Evolutionary conservation across 2,888 invertebrate genomes (phyloP).

Genomic region (Rhagophthalmus giganteus): DNA sequence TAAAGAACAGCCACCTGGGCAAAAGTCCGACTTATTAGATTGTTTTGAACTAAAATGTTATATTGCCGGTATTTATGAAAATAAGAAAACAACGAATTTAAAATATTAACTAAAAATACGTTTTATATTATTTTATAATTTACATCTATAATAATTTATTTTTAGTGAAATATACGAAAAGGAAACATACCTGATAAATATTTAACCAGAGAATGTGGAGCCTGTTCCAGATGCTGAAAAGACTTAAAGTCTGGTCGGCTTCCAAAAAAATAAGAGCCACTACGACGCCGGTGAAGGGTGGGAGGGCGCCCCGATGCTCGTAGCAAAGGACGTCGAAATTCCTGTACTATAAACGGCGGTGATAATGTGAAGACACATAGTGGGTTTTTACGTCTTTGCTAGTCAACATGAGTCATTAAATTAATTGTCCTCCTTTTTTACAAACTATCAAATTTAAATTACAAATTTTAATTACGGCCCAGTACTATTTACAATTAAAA

Average conservation of each 20-base stretch:
- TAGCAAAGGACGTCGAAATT: conserved; percentile 5
- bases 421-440: conserved; percentile 1
- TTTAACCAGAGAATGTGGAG: conserved; percentile 16
- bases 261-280: conserved; percentile 15
- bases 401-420: not conserved
- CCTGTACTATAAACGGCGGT: conserved; percentile 21
- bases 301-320: conserved; percentile 15
- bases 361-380: conserved; percentile 28
- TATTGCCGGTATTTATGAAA: no score
- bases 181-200: conserved; percentile 27
- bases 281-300: conserved; percentile 23
- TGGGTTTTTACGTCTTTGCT: conserved; percentile 14
- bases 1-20: no score
- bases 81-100: not conserved
- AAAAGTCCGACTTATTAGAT: no score
- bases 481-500: no score
- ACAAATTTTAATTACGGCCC: no score
- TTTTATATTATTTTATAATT: not conserved
- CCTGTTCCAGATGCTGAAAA: conserved; percentile 7
- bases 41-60: no score
- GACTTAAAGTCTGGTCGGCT: conserved; percentile 22
- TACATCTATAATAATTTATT: not conserved
- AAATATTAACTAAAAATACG: not conserved
- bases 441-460: no score
- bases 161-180: not conserved